phyloP scores from a whole-genome alignment of 2,113 vertebrate genomes.

The Engraulis encrasicolus region DNA sequence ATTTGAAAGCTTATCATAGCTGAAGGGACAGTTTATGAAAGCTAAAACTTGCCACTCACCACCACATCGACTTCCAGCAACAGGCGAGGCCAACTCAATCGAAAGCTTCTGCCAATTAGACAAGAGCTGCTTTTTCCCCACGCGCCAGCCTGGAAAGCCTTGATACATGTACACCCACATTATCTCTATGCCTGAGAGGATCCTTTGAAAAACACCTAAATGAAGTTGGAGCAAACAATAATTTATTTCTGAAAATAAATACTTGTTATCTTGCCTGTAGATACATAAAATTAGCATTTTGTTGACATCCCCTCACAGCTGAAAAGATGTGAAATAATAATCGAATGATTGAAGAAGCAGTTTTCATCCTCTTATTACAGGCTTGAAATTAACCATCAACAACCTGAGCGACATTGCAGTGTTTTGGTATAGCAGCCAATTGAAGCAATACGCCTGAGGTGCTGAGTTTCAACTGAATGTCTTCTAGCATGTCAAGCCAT shows the following conservation, averaged over 20 bases:
- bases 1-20: background rate
- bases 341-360: too few relatives aligned
- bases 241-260: background rate
- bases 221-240: background rate
- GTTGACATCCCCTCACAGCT: background rate
- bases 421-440: too few relatives aligned
- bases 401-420: too few relatives aligned
- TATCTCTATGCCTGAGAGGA: background rate
- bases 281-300: background rate
- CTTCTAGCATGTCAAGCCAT: too few relatives aligned
- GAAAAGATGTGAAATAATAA: too few relatives aligned
- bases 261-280: background rate
- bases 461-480: too few relatives aligned
- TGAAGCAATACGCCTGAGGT: too few relatives aligned
- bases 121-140: background rate
- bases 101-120: background rate
- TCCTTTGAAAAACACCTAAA: background rate
- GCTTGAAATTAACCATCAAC: too few relatives aligned
- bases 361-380: too few relatives aligned
- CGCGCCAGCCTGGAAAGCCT: background rate
- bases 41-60: background rate
- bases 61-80: background rate
- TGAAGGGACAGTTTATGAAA: background rate
- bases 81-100: background rate
- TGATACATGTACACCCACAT: background rate